Base-by-base conservation (phyloP, 2,113 vertebrate genomes). In the Eptesicus fuscus region DNA sequence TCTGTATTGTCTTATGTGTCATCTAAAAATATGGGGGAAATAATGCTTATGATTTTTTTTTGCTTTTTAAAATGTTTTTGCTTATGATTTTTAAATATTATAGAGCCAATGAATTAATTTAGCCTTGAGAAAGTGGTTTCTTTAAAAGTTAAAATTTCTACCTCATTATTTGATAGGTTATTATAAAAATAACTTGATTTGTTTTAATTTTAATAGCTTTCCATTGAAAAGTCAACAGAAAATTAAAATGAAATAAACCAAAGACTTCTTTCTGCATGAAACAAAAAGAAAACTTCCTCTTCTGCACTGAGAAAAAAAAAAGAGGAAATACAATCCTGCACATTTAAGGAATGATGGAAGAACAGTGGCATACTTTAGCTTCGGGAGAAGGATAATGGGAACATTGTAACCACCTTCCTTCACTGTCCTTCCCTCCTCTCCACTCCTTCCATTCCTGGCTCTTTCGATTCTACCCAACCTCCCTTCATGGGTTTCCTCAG, bases 181-280 rank as follows among this genome's bases (percentile, higher is more conserved):
- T 53, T 88, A 22, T 53, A 65, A 63, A 65, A 63, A 88, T 65
- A 56, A 56, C 63, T 83, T 83, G n/a, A 18, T 93, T 65, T 14
- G 23, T 71, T 83, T 83, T 77, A 37, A 23, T 73, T 78, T 84
- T 88, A 92, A 56, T 8, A 65, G 17, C 51, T 83, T 78, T 65
- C 79, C 35, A 83, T 35, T 71, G 71, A 79, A 67, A 78, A 96
- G 44, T 83, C 73, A 91, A 35, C 12, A 65, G 70, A 88, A 70
- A 88, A 49, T 84, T 78, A 88, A 92, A 73, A n/a, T 92, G 47
- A 89, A 94, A 49, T 49, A 79, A 74, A 79, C 16, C 9, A 73
- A 79, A 73, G 32, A 67, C 30, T 61, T 67, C 83, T 23, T 84
- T 63, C 7, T 12, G 9, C 37, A 42, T 80, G 59, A 73, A 94